Evolutionary conservation across 2,113 vertebrate species (phyloP), one percentile per base, ranked within the genome.

Genomic region (Polyodon spathula): DNA sequence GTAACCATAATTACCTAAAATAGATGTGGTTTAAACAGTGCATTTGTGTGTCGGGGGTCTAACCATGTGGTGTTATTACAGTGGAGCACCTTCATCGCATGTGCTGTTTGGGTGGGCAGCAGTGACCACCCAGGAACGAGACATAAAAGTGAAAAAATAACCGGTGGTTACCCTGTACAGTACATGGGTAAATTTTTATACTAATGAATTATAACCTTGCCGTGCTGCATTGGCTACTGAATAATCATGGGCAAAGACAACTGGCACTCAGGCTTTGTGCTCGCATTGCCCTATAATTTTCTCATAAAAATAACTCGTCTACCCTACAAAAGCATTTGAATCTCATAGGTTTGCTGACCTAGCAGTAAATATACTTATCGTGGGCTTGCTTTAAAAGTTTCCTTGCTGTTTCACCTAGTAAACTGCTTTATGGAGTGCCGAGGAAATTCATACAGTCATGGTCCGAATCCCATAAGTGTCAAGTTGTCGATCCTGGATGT

Each of bases 151-250:
- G 67, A 73, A 73, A 73, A 63, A 44, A 42, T 64, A 56, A 40
- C 68, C 66, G 55, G 66, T 78, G 74, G 80, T 80, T 75, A 76
- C 75, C 72, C 75, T 81, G 74, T 70, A 75, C 27, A 81, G 65
- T 54, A 74, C 76, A 77, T 63, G 76, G 66, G 70, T 59, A 66
- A 58, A 65, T 68, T 70, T 67, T 50, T 62, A 60, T 68, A 59
- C 68, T 69, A 73, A 79, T 69, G 65, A 70, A 81, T 79, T 72
- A 69, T 55, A 62, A 27, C 52, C 10, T 40, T 55, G 52, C 50
- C 17, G 16, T 43, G 60, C 60, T 54, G 50, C 9, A 37, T 9
- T 3, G 14, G 60, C 50, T 52, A 42, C 60, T 62, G 51, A 52
- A 52, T 37, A 52, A 52, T 40, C 42, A 61, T 15, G 37, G 60